phyloP scores from a whole-genome alignment of 2,888 invertebrate genomes.

The Polyommatus icarus region DNA sequence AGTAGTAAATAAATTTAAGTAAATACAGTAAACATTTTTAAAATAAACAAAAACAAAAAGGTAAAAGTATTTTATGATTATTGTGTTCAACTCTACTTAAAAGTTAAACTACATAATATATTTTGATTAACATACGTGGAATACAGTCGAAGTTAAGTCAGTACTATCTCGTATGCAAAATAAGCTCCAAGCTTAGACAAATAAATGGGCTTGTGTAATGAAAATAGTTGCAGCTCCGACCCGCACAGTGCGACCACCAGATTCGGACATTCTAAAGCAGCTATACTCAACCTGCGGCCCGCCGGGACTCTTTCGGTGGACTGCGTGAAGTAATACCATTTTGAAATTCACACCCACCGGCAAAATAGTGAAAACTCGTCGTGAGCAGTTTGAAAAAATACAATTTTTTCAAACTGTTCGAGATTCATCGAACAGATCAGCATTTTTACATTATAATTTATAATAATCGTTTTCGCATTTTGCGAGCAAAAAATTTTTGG shows the following conservation, averaged over 20 bases:
- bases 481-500: too few species aligned
- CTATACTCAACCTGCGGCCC: too few species aligned
- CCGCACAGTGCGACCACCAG: conserved; percentile 39
- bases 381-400: too few species aligned
- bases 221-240: conserved; percentile 52
- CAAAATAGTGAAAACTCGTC: too few species aligned
- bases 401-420: too few species aligned
- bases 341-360: too few species aligned
- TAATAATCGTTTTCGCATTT: too few species aligned
- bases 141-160: neutral
- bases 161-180: conserved; percentile 45
- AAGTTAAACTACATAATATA: neutral
- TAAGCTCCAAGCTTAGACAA: conserved; percentile 46
- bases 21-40: too few species aligned
- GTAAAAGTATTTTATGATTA: neutral
- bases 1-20: neutral
- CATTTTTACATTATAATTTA: too few species aligned
- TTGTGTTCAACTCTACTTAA: neutral
- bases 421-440: too few species aligned
- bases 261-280: conserved; percentile 41
- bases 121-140: neutral
- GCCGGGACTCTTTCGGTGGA: too few species aligned
- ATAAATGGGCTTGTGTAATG: conserved; percentile 53
- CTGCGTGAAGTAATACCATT: too few species aligned
- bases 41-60: conserved; percentile 10